Conservation (phyloP, 2,797 vertebrate genomes). For the Ptychobarbus kaznakovi region DNA sequence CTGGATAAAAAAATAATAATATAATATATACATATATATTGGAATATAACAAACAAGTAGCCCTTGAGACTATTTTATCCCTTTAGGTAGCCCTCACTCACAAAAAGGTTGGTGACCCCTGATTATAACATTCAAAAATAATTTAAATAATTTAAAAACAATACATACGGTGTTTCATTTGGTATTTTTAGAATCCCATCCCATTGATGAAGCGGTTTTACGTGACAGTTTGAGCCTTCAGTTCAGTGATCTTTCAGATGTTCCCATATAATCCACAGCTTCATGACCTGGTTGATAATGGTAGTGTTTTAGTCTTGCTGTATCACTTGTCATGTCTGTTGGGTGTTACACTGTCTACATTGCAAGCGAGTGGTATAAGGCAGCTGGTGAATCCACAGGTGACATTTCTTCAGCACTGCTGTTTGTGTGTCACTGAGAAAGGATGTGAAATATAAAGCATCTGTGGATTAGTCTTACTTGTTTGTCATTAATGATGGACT, state of each 20-base stretch:
- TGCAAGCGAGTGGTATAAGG: not conserved
- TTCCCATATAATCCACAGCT: not conserved
- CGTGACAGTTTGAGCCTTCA: not conserved
- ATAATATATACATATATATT: no score
- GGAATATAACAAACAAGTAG: no score
- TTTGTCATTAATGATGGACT: not conserved
- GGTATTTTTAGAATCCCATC: not conserved
- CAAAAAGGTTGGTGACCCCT: no score
- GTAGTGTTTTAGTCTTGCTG: not conserved
- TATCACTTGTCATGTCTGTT: not conserved
- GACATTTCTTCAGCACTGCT: not conserved
- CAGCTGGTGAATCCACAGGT: slow-evolving; percentile 23
- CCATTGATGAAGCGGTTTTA: not conserved
- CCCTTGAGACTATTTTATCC: no score
- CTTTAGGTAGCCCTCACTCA: no score
- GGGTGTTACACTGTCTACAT: not conserved
- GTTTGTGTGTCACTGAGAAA: slow-evolving; percentile 8
- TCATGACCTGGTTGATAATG: not conserved
- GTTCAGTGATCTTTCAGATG: not conserved
- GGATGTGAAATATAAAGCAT: slow-evolving; percentile 1
- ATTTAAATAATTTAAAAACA: not conserved
- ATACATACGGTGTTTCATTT: not conserved
- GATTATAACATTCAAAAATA: not conserved
- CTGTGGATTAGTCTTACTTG: not conserved
- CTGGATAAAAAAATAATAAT: no score